phyloP scores from a whole-genome alignment of 2,797 vertebrate species.

The Pseudocheirus occidentalis region DNA sequence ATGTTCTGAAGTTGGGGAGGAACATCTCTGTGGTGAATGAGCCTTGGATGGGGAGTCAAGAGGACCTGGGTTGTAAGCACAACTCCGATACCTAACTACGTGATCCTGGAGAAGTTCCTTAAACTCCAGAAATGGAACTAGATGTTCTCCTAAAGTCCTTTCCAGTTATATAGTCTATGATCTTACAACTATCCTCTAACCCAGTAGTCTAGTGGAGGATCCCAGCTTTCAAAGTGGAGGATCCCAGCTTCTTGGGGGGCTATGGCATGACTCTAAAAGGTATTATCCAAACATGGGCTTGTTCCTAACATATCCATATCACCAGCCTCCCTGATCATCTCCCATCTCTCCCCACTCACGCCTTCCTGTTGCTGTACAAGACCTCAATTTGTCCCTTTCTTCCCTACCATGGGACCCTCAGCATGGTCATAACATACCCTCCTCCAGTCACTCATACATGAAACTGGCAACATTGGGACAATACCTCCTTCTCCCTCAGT shows the following conservation, averaged over 20 bases:
- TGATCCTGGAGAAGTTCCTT: not conserved
- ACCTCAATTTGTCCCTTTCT: not conserved
- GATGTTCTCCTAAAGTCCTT: not conserved
- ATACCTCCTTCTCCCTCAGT: not conserved
- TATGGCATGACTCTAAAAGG: not conserved
- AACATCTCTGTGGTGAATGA: not conserved
- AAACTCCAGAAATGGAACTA: not conserved
- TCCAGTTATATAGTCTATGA: not conserved
- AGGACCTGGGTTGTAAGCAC: not conserved
- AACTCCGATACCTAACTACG: not conserved
- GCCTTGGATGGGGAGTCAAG: fast-evolving
- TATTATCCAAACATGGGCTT: not conserved
- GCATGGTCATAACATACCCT: not conserved
- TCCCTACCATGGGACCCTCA: not conserved
- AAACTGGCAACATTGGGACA: not conserved
- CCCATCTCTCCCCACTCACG: not conserved
- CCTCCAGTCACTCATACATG: not conserved
- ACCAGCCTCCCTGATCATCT: not conserved
- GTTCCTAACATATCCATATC: not conserved
- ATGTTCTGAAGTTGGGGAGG: not conserved
- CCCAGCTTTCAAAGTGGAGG: not conserved
- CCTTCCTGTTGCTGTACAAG: not conserved
- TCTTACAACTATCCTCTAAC: not conserved
- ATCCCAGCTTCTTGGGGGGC: not conserved
- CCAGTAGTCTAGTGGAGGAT: not conserved